These are phyloP conservation scores for Axis porcinus DNA, from an alignment of 2,113 vertebrate species.

Conservation along the genomic window DNA sequence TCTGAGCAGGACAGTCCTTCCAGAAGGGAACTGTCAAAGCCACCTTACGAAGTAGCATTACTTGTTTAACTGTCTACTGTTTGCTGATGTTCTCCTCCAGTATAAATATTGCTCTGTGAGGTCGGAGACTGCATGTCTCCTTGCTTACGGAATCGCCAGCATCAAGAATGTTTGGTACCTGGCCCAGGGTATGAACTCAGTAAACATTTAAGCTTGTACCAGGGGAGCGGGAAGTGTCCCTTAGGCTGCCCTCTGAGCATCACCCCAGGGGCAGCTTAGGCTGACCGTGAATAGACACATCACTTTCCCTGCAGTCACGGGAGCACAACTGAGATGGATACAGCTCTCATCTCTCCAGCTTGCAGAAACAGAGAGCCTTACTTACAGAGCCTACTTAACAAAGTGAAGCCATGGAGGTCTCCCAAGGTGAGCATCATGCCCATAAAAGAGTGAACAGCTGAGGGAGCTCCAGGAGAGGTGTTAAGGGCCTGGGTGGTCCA, in stretches of 20 bases:
- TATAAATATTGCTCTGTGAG: background rate
- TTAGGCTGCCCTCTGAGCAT: background rate
- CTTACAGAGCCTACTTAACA: background rate
- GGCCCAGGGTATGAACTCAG: background rate
- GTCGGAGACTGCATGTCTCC: background rate
- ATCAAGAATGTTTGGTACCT: background rate
- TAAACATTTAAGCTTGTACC: background rate
- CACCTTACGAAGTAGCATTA: background rate
- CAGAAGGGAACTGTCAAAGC: background rate
- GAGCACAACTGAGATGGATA: background rate
- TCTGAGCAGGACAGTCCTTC: background rate
- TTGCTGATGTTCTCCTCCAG: background rate
- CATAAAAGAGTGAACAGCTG: no score
- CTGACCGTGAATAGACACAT: background rate
- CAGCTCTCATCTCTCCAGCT: background rate
- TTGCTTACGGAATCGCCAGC: background rate
- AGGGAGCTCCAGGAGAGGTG: background rate
- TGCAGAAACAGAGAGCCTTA: background rate
- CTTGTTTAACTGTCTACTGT: background rate
- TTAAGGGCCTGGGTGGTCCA: background rate
- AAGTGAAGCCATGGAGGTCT: background rate
- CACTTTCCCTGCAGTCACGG: background rate
- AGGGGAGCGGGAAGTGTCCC: background rate
- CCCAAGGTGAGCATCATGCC: background rate
- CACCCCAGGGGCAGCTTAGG: background rate